Evolutionary conservation across 1,140 invertebrate genomes (phyloP).

Genomic region (Sitobion miscanthi): DNA sequence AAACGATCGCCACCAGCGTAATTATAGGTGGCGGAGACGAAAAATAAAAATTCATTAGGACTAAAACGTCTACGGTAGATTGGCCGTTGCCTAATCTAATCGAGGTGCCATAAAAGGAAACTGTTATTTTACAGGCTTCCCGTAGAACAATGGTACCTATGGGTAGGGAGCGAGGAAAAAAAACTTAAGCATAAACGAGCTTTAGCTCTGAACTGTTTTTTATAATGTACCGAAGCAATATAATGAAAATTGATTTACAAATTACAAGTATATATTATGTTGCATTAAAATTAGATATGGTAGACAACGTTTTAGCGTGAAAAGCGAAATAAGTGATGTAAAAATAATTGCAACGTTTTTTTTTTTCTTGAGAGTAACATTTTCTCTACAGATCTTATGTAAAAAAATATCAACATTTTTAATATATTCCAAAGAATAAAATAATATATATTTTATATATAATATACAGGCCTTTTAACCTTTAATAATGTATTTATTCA

Average conservation of each 20-base stretch:
- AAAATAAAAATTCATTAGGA: slow-evolving; percentile 46
- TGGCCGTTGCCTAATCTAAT: slow-evolving; percentile 28
- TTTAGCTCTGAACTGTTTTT: neutral
- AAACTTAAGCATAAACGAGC: neutral
- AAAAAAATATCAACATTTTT: neutral
- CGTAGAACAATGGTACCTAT: neutral
- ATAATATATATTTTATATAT: neutral
- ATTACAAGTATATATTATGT: neutral
- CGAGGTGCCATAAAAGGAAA: slow-evolving; percentile 11
- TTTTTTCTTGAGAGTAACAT: neutral
- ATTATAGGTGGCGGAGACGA: neutral
- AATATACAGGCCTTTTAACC: neutral
- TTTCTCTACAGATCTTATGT: neutral
- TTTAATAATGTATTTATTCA: neutral
- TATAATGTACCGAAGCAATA: neutral
- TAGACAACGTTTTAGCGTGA: neutral
- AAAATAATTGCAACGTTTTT: neutral
- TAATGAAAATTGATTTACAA: slow-evolving; percentile 32
- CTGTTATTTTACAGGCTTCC: slow-evolving; percentile 39
- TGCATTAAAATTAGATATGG: neutral
- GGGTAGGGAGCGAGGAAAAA: neutral
- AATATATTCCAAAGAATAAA: neutral
- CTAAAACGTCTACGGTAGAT: slow-evolving; percentile 44
- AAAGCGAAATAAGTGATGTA: slow-evolving; percentile 24
- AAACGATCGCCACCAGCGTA: neutral